These are phyloP conservation scores for Drosophila kohkoa DNA, from an alignment of 1,140 invertebrate species.

Conservation along the genomic window DNA sequence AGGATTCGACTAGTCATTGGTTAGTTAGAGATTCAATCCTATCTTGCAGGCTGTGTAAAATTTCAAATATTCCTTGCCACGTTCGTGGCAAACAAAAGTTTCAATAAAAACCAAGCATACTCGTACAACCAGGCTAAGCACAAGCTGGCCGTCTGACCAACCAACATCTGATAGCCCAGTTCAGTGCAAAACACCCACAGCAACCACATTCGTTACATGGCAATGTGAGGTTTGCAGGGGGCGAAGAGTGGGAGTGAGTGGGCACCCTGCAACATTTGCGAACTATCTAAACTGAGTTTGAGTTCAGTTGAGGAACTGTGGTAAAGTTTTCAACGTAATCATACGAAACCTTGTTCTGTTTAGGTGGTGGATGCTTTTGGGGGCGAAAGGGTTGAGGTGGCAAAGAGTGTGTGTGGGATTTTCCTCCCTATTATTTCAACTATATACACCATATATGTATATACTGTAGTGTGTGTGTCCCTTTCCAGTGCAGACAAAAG, in stretches of 20 bases:
- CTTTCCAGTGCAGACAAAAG: constrained; percentile 65
- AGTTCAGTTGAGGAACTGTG: constrained; percentile 78
- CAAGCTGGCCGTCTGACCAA: constrained; percentile 21
- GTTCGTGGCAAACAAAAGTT: constrained; percentile 76
- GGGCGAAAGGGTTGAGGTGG: background rate
- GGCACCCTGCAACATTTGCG: constrained; percentile 51
- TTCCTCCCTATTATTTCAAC: constrained; percentile 31
- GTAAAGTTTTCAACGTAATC: constrained; percentile 82
- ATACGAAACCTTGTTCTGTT: constrained; percentile 76
- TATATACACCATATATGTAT: constrained; percentile 1
- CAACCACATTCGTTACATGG: constrained; percentile 73
- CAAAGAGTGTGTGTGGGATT: constrained; percentile 5
- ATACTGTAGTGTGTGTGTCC: constrained; percentile 33
- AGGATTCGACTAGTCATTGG: background rate
- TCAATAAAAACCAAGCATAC: constrained; percentile 76
- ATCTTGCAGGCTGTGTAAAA: constrained; percentile 27
- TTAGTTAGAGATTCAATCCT: background rate
- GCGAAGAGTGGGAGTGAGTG: constrained; percentile 3
- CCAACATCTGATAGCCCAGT: constrained; percentile 12
- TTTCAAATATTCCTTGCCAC: constrained; percentile 76
- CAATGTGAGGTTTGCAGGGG: background rate
- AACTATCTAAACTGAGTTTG: constrained; percentile 81
- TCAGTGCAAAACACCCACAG: constrained; percentile 71
- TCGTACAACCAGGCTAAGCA: constrained; percentile 60
- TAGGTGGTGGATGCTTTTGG: constrained; percentile 38